These are phyloP conservation scores for Apteryx owenii DNA, from an alignment of 2,113 vertebrate species.

Conservation along the genomic window DNA sequence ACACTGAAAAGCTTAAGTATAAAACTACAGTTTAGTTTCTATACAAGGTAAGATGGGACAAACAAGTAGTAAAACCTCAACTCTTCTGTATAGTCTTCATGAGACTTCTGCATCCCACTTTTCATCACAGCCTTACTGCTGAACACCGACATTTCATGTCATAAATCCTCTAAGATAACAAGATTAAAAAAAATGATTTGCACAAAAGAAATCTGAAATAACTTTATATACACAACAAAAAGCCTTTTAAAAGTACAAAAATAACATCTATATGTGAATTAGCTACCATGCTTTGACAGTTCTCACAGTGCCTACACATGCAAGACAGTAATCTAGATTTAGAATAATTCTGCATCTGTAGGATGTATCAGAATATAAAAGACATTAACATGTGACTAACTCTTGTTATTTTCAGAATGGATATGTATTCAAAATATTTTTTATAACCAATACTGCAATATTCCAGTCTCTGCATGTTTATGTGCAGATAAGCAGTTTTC, in stretches of 20 bases:
- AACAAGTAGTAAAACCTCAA: neutral
- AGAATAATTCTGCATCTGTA: conserved; percentile 43
- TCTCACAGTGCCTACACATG: conserved; percentile 72
- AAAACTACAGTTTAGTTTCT: conserved; percentile 64
- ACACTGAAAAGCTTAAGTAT: conserved; percentile 32
- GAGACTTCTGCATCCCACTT: neutral
- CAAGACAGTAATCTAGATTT: conserved; percentile 56
- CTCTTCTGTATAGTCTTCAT: neutral
- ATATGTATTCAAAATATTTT: conserved; percentile 70
- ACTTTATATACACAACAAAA: conserved; percentile 71
- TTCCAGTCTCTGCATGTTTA: conserved; percentile 67
- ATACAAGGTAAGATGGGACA: conserved; percentile 44
- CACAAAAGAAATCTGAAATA: conserved; percentile 76
- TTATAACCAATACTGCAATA: conserved; percentile 73
- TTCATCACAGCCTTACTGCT: conserved; percentile 28
- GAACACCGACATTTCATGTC: conserved; percentile 73
- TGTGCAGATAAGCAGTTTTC: conserved; percentile 63
- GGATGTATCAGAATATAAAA: conserved; percentile 56
- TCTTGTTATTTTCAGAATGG: conserved; percentile 40
- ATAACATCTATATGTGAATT: conserved; percentile 78
- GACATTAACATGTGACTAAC: conserved; percentile 29
- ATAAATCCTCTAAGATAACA: conserved; percentile 44
- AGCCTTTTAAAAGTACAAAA: conserved; percentile 81
- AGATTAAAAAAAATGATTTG: conserved; percentile 74
- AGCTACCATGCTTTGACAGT: conserved; percentile 72